Evolutionary conservation across 2,888 invertebrate genomes (phyloP), one percentile per base, ranked within the genome.

Genomic region (Frankliniella fusca): DNA sequence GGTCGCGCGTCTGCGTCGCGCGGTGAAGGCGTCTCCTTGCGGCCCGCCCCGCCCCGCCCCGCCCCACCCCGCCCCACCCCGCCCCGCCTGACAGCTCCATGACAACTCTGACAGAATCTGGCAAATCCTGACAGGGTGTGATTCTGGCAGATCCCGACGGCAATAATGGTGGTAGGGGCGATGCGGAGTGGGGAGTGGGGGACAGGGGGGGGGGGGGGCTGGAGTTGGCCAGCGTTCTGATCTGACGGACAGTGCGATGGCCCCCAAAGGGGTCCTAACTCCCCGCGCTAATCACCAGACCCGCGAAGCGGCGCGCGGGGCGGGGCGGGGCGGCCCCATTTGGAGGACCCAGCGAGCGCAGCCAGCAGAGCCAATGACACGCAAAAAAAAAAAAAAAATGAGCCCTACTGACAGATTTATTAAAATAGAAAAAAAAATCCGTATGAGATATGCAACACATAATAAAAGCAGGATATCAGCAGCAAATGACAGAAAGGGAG

Each of bases 81-180:
- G 54, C 61, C 18, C 20, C 61, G 15, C 61, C 15, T 61, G 61
- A 61, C 61, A 18, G 61, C 61, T 61, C 61, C 70, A 76, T 76
- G 70, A 76, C 70, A 76, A 76, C 70, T 76, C 70, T 27, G 70
- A 76, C 70, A 76, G 70, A 76, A 76, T 76, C 70, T 76, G 70
- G 70, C 70, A 76, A 76, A 76, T 76, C 70, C 70, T 76, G 70
- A 76, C 27, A 27, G 70, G 70, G 23, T 70, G 27, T 70, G 70
- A 76, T 76, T 27, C 27, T 76, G 70, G 10, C 70, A 27, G 70
- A 27, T 61, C 61, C 18, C 61, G 61, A 61, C 61, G 61, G 20
- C 61, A 61, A 61, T 61, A 18, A 7, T 15, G 61, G 61, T 15
- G 18, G 15, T n/a, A 7, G 18, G 61, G 0, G 10, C 15, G 61